These are phyloP conservation scores for Podarcis siculus DNA, from an alignment of 2,797 vertebrate species.

Conservation along the genomic window DNA sequence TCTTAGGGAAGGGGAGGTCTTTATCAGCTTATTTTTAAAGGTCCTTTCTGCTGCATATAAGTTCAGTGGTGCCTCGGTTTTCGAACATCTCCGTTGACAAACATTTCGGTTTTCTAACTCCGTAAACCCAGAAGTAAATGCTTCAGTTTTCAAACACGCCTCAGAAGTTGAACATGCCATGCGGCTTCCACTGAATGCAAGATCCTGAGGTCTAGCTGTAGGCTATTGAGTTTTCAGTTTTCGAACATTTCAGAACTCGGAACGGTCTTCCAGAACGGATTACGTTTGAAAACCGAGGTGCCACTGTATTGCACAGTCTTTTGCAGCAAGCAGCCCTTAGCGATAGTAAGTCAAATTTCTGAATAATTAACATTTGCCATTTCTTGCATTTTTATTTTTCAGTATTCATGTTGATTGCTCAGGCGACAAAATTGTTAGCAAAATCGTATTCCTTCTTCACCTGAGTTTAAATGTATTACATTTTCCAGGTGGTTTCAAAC, in stretches of 20 bases:
- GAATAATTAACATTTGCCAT: background rate
- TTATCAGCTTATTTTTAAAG: background rate
- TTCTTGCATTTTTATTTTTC: conserved; percentile 5
- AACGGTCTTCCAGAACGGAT: too few species aligned
- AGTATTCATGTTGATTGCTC: background rate
- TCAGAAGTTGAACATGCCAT: too few species aligned
- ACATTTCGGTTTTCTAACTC: too few species aligned
- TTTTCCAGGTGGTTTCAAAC: conserved; percentile 95
- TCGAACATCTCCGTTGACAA: too few species aligned
- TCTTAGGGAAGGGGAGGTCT: background rate
- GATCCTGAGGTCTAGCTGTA: too few species aligned
- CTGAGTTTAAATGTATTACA: background rate
- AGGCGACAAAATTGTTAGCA: background rate
- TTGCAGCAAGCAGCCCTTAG: background rate
- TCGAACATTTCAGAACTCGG: too few species aligned
- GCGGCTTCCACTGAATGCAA: too few species aligned
- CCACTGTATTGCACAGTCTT: background rate
- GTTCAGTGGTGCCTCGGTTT: background rate
- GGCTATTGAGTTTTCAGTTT: too few species aligned
- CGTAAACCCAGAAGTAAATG: too few species aligned
- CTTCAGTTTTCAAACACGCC: too few species aligned
- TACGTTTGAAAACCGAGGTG: too few species aligned
- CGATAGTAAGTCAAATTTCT: background rate
- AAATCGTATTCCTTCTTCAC: background rate
- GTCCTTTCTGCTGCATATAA: background rate